Evolutionary conservation across 2,113 vertebrate genomes (phyloP).

Genomic region (Passer domesticus): DNA sequence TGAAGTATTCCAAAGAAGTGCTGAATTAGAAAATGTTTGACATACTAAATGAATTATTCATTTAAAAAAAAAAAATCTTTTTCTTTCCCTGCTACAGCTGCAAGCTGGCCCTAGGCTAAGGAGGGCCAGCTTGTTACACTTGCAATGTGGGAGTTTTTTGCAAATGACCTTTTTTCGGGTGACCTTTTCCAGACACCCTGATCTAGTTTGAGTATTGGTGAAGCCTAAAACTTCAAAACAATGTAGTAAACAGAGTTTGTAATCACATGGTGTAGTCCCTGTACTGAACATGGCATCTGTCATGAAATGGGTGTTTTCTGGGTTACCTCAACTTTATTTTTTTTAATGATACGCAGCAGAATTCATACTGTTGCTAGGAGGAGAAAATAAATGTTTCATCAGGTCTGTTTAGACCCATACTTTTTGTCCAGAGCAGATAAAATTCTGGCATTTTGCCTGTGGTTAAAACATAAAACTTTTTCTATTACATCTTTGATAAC

Average conservation of each 20-base stretch:
- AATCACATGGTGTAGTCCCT: neutral
- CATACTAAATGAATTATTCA: neutral
- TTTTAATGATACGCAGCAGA: neutral
- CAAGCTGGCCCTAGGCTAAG: neutral
- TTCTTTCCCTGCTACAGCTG: neutral
- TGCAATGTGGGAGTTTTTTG: neutral
- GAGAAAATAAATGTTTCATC: neutral
- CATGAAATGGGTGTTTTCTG: neutral
- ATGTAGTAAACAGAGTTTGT: neutral
- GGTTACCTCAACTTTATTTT: neutral
- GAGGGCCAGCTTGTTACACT: neutral
- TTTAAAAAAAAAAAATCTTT: neutral
- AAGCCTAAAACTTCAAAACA: neutral
- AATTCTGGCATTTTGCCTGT: constrained; percentile 1
- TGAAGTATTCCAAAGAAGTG: neutral
- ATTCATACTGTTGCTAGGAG: neutral
- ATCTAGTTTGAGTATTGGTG: neutral
- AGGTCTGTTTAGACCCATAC: neutral
- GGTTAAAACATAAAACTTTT: constrained; percentile 34
- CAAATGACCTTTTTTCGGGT: neutral
- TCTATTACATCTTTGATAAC: constrained; percentile 11
- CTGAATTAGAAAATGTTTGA: neutral
- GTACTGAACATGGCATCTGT: neutral
- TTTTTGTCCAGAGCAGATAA: neutral
- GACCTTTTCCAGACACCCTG: neutral